Base-by-base conservation (phyloP, 2,113 vertebrate genomes). In the Gambusia affinis region DNA sequence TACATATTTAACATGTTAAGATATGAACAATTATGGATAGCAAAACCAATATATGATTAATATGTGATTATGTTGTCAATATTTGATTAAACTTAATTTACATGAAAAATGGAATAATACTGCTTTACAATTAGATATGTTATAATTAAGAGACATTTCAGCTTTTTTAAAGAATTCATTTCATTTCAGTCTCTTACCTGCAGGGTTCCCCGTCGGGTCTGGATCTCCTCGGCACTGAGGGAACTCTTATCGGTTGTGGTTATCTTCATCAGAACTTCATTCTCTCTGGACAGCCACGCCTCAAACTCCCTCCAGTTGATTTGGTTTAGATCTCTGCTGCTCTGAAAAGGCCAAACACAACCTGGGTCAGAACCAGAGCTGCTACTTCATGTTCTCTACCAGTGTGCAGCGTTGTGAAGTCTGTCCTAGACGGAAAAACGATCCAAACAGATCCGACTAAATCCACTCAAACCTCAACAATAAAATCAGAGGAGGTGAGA, bases 241-340 rank as follows among this genome's bases (percentile, higher is more conserved):
- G 82, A 12, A 7, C 37, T 64, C 8, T 68, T 62, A 54, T 70
- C 90, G 63, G 8, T 67, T 24, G 77, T 77, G 30, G 92, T 84
- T 74, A 96, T 80, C 80, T 80, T 84, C 17, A 91, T 89, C 64
- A 99, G 92, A 80, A 95, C 88, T 0, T 75, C 29, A 1, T 95
- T 96, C 85, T 98, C 93, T 70, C 27, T 87, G 84, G 70, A 84
- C 33, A 99, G 82, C 97, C 97, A 98, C 17, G 83, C 88, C 82
- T 96, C 92, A 70, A 99, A 99, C 84, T 92, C 68, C 0, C 51
- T 76, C 64, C 90, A 83, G 30, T 90, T n/a, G 22, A 57, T n/a
- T n/a, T 11, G 5, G 24, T 10, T 91, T 37, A 78, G 44, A 60
- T 44, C 78, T 54, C 37, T 17, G 12, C 29, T 62, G 11, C 4